These are phyloP conservation scores for Standfussiana lucernea DNA, from an alignment of 2,888 invertebrate species.

Conservation along the genomic window DNA sequence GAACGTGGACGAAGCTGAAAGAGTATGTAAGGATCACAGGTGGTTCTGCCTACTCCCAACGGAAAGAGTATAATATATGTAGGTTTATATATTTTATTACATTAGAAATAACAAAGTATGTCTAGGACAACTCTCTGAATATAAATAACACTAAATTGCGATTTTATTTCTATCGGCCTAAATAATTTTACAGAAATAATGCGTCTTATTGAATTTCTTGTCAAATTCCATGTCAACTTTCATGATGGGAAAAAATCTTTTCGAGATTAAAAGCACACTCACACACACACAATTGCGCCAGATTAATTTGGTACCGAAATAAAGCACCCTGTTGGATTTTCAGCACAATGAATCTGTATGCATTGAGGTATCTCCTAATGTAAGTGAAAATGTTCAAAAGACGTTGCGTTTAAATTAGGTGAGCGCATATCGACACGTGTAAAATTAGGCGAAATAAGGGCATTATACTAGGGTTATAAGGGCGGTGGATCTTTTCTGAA, in stretches of 20 bases:
- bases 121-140: background rate
- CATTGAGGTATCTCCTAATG: background rate
- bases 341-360: background rate
- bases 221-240: background rate
- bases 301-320: too few species aligned
- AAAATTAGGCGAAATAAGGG: background rate
- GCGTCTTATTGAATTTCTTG: too few species aligned
- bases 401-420: background rate
- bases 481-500: background rate
- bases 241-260: background rate
- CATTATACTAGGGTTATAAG: background rate
- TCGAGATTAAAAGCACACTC: background rate
- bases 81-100: background rate
- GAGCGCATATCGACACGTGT: background rate
- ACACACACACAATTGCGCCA: too few species aligned
- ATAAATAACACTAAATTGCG: background rate
- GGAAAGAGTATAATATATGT: background rate
- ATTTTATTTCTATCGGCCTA: background rate
- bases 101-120: background rate
- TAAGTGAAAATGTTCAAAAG: too few species aligned
- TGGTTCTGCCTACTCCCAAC: background rate
- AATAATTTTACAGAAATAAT: background rate
- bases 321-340: background rate
- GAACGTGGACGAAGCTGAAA: background rate
- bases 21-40: background rate